Conservation (phyloP, 2,797 vertebrate species). For the Vipera ursinii region DNA sequence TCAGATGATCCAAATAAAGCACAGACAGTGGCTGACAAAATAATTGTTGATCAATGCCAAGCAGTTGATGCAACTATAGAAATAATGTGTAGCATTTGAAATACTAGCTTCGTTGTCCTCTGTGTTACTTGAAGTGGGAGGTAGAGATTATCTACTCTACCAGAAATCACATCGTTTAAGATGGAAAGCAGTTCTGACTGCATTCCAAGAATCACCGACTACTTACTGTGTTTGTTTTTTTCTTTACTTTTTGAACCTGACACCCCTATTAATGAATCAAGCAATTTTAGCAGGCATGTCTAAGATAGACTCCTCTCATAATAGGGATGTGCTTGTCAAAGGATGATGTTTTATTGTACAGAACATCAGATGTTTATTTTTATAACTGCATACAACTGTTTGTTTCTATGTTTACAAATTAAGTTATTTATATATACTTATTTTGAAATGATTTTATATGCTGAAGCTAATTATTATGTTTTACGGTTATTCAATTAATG, state of each 20-base stretch:
- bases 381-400: constrained; percentile 65
- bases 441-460: constrained; percentile 64
- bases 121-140: background rate
- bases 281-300: constrained; percentile 59
- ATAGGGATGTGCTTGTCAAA: constrained; percentile 52
- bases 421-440: constrained; percentile 75
- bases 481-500: constrained; percentile 63
- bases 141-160: background rate
- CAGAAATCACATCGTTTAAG: background rate
- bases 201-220: background rate
- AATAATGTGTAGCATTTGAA: background rate
- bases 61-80: background rate
- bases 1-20: background rate
- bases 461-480: constrained; percentile 68
- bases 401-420: constrained; percentile 69
- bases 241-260: constrained; percentile 47
- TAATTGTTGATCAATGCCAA: background rate
- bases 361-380: constrained; percentile 72
- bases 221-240: constrained; percentile 22
- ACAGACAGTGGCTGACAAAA: background rate
- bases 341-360: constrained; percentile 67
- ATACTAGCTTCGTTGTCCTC: background rate
- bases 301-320: constrained; percentile 47
- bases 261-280: constrained; percentile 52
- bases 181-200: background rate